Conservation (phyloP, 2,113 vertebrate species). For the Phrynocephalus versicolor region DNA sequence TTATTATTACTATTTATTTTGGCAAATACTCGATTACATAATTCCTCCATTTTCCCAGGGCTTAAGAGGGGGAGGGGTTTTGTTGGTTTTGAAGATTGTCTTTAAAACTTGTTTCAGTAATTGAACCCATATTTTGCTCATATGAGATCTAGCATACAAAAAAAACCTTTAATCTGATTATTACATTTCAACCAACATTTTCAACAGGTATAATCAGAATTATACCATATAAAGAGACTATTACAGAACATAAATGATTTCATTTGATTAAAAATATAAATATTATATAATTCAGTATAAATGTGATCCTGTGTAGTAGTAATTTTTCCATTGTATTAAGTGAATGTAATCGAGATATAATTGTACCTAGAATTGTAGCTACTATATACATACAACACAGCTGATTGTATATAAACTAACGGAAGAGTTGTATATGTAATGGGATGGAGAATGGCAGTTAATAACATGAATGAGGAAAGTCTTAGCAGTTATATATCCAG, state of each 20-base stretch:
- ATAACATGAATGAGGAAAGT: background rate
- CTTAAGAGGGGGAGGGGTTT: background rate
- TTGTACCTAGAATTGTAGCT: background rate
- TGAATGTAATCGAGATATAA: background rate
- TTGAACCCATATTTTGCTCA: conserved; percentile 19
- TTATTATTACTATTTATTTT: conserved; percentile 73
- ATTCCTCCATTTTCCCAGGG: conserved; percentile 57
- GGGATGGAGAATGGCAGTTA: background rate
- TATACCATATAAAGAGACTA: background rate
- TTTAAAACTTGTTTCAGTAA: conserved; percentile 11
- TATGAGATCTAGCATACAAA: conserved; percentile 16
- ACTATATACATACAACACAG: background rate
- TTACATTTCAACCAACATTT: background rate
- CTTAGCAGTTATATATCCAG: background rate
- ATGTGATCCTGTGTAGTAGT: background rate
- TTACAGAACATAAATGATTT: no score
- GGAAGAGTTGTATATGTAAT: background rate
- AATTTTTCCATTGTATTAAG: background rate
- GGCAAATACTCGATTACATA: conserved; percentile 52
- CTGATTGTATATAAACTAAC: background rate
- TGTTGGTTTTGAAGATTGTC: background rate
- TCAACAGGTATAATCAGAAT: background rate
- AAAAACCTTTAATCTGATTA: conserved; percentile 5
- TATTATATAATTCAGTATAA: background rate
- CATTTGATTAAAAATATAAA: background rate